phyloP scores from a whole-genome alignment of 2,797 vertebrate genomes.

The Tympanoctomys barrerae region DNA sequence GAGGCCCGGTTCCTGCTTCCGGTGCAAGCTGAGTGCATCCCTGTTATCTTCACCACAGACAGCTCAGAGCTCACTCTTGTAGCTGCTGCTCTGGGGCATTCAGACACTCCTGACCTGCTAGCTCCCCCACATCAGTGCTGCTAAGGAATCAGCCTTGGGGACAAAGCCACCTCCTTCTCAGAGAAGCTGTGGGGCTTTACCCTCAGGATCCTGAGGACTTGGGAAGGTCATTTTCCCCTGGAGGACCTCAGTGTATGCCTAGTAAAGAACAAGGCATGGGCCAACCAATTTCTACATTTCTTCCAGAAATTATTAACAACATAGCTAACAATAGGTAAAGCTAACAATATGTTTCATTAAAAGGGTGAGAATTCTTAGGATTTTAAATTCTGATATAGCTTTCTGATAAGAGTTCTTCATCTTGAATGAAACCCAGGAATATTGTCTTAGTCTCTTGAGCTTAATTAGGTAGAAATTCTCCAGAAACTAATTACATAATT shows the following conservation, averaged over 20 bases:
- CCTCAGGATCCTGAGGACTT: background rate
- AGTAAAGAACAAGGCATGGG: background rate
- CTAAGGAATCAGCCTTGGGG: background rate
- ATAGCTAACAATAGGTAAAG: background rate
- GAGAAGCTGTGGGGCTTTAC: background rate
- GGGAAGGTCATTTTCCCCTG: background rate
- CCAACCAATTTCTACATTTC: background rate
- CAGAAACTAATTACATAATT: background rate
- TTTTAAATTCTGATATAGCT: background rate
- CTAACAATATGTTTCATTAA: background rate
- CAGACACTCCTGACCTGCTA: background rate
- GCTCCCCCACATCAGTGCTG: background rate
- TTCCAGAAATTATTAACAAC: background rate
- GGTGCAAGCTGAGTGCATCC: background rate
- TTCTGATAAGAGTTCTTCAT: background rate
- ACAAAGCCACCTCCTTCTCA: background rate
- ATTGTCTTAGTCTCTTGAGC: background rate
- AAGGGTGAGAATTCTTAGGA: background rate
- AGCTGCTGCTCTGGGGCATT: background rate
- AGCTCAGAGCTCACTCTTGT: rapidly evolving
- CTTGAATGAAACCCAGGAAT: background rate
- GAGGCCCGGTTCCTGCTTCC: background rate
- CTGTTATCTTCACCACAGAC: background rate
- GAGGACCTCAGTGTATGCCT: background rate
- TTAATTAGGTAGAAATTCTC: background rate